Evolutionary conservation across 1,140 invertebrate genomes (phyloP), one percentile per base, ranked within the genome.

Genomic region (Ruditapes philippinarum): DNA sequence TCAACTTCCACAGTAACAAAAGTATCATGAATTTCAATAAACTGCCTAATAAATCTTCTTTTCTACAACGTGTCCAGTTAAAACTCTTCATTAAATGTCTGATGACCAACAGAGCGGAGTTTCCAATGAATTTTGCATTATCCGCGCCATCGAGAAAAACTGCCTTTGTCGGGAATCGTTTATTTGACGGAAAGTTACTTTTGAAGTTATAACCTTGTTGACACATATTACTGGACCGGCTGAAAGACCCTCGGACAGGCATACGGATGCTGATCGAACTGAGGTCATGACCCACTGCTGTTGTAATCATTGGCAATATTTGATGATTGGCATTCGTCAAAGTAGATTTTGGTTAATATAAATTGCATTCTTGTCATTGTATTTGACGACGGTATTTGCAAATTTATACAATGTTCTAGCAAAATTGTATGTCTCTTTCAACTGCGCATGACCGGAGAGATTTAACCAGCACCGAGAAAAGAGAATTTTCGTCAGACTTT

Each of bases 111-210:
- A 36, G 51, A 25, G 79, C 36, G 42, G 79, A 1, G 3, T 81
- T 54, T 81, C 79, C 12, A 81, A 81, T 81, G 31, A 33, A 40
- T 62, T 65, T 81, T 81, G 79, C 25, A 81, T 81, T 81, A 81
- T 57, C 49, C 79, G 5, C 51, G 80, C n/a, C 33, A n/a, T 31
- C 57, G 42, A 60, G 42, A n/a, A 49, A 45, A 68, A 68, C 19
- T 12, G 40, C 28, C 40, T 12, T 82, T 82, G 80, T 82, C 22
- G 7, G 31, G 62, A 45, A 38, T 45, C 78, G 38, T 80, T 28
- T 45, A 80, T 49, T 28, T 36, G 51, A 45, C 25, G 25, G 40
- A 60, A 62, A 12, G 80, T 22, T n/a, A 17, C 60, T 82, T n/a
- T 82, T 82, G 57, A 78, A 51, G 74, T 54, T 78, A 49, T 49